Base-by-base conservation (phyloP, 2,113 vertebrate genomes). In the Suncus etruscus region DNA sequence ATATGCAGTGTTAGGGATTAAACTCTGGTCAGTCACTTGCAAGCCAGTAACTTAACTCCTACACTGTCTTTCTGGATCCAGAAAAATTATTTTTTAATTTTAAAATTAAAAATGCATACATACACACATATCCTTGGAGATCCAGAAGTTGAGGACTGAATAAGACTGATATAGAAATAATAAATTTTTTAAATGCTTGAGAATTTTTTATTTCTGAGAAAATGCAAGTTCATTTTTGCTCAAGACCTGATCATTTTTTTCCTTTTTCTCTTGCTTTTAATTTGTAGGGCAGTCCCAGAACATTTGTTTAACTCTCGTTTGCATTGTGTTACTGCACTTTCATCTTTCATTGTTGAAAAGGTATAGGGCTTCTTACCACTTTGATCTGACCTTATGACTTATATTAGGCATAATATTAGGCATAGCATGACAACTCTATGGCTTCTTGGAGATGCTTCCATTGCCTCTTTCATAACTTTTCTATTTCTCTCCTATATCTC, bases 111-210 rank as follows among this genome's bases (percentile, higher is more conserved):
- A 11, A 58, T 20, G 18, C 54, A 58, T 27, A 22, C 63, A 22
- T 27, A 25, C 22, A 22, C 3, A 18, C 18, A 16, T 54, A 54
- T 86, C 45, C 45, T 15, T 86, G 31, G 1, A 63, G 3, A 74
- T 29, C 20, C 15, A 51, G 16, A 85, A 78, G n/a, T 39, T 82
- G 48, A 91, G 32, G 14, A 79, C n/a, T 32, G 18, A 79, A 54
- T 94, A 61, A 80, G 15, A 74, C 86, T 65, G 31, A 6, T 83
- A 27, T 22, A 63, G 75, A 76, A 78, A 11, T 9, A 74, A 10
- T 90, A 45, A 45, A n/a, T n/a, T n/a, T 50, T 86, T 45, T 70
- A 69, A 75, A 47, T 74, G n/a, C 47, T 66, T 89, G 78, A 68
- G 12, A 74, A 61, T 81, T 81, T 93, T 80, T 29, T 12, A 11